These are phyloP conservation scores for Anser cygnoides DNA, from an alignment of 2,113 vertebrate genomes.

Conservation along the genomic window DNA sequence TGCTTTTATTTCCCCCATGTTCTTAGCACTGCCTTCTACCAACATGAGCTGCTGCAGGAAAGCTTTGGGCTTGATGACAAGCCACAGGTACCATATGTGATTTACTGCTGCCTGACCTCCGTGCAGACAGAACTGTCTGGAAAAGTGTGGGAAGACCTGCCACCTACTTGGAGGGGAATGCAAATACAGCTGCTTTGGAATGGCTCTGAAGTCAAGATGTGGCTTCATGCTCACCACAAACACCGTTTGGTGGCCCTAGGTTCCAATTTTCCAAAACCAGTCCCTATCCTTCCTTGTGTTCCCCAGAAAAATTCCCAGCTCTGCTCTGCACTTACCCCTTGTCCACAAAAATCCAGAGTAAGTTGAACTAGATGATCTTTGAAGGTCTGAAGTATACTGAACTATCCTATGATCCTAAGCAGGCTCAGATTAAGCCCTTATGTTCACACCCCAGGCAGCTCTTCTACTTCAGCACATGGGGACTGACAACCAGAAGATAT, in stretches of 20 bases:
- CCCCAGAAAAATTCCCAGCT: neutral
- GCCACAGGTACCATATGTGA: accelerated
- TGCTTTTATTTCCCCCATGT: accelerated
- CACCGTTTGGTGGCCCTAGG: neutral
- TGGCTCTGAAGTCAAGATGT: neutral
- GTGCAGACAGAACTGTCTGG: neutral
- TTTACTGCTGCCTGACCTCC: neutral
- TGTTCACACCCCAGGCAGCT: neutral
- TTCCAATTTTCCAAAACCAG: accelerated
- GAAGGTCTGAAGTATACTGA: neutral
- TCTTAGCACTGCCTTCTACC: neutral
- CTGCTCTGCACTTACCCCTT: neutral
- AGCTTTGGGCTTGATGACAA: neutral
- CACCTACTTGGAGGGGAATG: neutral
- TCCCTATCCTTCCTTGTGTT: neutral
- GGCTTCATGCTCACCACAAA: accelerated
- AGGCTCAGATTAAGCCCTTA: neutral
- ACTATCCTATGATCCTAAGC: neutral
- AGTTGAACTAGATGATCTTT: neutral
- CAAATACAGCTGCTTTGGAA: neutral
- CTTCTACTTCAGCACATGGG: neutral
- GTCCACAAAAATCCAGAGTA: neutral
- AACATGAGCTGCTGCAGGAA: neutral
- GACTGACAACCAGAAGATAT: neutral
- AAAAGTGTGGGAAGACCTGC: neutral